phyloP scores from a whole-genome alignment of 1,140 invertebrate species.

The Ooceraea biroi region DNA sequence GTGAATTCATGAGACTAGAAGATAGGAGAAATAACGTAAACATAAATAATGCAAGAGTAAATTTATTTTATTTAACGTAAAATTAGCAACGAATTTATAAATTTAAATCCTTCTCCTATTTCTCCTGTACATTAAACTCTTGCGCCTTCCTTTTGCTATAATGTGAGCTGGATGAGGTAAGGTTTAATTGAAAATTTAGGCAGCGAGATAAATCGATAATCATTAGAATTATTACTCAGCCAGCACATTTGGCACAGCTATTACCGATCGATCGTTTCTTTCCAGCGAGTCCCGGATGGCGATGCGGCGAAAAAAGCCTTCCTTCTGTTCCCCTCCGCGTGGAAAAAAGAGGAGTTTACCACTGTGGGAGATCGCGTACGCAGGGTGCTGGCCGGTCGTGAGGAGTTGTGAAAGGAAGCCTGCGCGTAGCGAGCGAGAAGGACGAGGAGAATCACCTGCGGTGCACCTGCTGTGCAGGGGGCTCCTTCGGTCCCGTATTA shows the following conservation, averaged over 20 bases:
- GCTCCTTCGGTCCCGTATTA: conserved; percentile 80
- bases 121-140: no score
- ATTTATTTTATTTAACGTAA: neutral
- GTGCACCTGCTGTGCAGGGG: conserved; percentile 80
- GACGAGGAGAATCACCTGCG: conserved; percentile 77
- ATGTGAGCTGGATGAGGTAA: no score
- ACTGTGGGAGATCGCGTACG: conserved; percentile 77
- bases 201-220: conserved; percentile 26
- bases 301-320: conserved; percentile 52
- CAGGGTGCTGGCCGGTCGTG: conserved; percentile 64
- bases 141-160: no score
- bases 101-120: neutral
- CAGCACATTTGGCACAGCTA: conserved; percentile 43
- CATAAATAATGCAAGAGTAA: neutral
- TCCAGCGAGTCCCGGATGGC: conserved; percentile 6
- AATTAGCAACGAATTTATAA: neutral
- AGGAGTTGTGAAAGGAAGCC: conserved; percentile 71
- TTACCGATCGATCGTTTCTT: conserved; percentile 50
- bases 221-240: conserved; percentile 45
- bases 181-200: conserved; percentile 7
- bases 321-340: conserved; percentile 56
- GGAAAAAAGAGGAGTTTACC: conserved; percentile 63
- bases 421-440: conserved; percentile 60
- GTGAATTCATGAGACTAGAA: neutral
- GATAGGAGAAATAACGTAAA: neutral